Percentiles rank a stretch among this genome's conserved stretches.
These are phyloP conservation scores for Girardia tigrina DNA, from an alignment of 2,888 invertebrate species.

Conservation along the genomic window DNA sequence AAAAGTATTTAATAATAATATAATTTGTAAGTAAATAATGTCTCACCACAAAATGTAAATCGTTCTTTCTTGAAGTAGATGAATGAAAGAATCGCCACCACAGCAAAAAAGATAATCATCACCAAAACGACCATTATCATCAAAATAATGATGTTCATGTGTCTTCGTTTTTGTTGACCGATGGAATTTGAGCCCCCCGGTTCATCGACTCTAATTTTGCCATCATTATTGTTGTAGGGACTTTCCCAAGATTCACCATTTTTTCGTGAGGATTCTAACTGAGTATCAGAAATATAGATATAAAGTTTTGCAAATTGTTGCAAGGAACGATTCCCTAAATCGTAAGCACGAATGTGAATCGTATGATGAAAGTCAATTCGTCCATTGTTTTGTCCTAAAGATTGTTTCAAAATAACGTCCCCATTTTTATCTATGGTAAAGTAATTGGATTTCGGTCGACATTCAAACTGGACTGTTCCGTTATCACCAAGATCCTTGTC, in stretches of 20 bases:
- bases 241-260: neutral
- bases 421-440: neutral
- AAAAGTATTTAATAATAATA: too few relatives aligned
- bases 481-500: slow-evolving; percentile 26
- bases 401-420: neutral
- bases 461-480: neutral
- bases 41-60: slow-evolving; percentile 3
- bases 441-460: neutral
- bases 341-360: neutral
- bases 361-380: neutral
- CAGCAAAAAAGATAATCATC: slow-evolving; percentile 11
- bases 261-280: neutral
- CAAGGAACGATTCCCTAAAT: slow-evolving; percentile 5
- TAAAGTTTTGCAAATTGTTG: neutral
- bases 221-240: neutral
- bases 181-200: neutral
- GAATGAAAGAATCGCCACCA: neutral
- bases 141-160: slow-evolving; percentile 1
- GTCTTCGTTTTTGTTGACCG: slow-evolving; percentile 1
- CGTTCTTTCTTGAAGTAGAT: slow-evolving; percentile 8
- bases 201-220: neutral
- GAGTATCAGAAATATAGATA: neutral
- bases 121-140: slow-evolving; percentile 18
- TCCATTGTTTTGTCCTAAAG: neutral
- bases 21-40: too few relatives aligned